Percentiles rank a stretch among this genome's conserved stretches.
Evolutionary conservation across 2,797 vertebrate species (phyloP).

Genomic region (Typhlichthys subterraneus): DNA sequence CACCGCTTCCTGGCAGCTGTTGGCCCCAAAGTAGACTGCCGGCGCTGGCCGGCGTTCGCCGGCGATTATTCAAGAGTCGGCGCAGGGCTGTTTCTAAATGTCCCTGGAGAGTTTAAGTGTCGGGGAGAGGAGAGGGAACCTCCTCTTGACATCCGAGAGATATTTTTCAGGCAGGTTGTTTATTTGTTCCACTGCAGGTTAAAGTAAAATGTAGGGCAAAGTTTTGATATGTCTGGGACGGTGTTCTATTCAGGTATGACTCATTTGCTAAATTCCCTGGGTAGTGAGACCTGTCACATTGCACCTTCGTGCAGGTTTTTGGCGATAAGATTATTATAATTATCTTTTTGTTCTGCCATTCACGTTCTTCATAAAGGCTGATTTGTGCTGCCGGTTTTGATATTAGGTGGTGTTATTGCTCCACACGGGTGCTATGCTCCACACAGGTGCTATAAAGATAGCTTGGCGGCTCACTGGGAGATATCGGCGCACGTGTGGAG

Average conservation of each 20-base stretch:
- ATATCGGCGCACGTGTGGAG: constrained; percentile 6
- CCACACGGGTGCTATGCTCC: constrained; percentile 8
- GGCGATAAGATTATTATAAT: constrained; percentile 13
- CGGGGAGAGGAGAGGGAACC: constrained; percentile 53
- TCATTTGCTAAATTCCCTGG: neutral
- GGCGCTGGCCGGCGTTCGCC: constrained; percentile 75
- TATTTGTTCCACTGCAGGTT: constrained; percentile 15
- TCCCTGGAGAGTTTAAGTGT: constrained; percentile 63
- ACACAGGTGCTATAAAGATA: constrained; percentile 8
- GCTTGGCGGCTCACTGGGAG: constrained; percentile 8
- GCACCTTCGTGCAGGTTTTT: constrained; percentile 1
- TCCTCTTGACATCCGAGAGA: constrained; percentile 42
- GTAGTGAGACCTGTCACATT: constrained; percentile 1
- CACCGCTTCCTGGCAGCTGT: constrained; percentile 79
- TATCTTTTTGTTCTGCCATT: neutral
- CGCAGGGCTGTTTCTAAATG: constrained; percentile 66
- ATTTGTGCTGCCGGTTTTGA: constrained; percentile 12
- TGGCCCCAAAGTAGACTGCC: constrained; percentile 68
- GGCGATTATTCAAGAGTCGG: constrained; percentile 82
- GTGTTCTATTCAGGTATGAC: constrained; percentile 15
- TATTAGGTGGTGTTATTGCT: constrained; percentile 9
- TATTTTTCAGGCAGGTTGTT: constrained; percentile 52
- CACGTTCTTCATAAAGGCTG: neutral
- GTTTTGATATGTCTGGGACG: constrained; percentile 24
- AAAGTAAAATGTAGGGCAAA: constrained; percentile 15